phyloP scores from a whole-genome alignment of 2,888 invertebrate genomes.

The Hydroisotoma schaefferi region DNA sequence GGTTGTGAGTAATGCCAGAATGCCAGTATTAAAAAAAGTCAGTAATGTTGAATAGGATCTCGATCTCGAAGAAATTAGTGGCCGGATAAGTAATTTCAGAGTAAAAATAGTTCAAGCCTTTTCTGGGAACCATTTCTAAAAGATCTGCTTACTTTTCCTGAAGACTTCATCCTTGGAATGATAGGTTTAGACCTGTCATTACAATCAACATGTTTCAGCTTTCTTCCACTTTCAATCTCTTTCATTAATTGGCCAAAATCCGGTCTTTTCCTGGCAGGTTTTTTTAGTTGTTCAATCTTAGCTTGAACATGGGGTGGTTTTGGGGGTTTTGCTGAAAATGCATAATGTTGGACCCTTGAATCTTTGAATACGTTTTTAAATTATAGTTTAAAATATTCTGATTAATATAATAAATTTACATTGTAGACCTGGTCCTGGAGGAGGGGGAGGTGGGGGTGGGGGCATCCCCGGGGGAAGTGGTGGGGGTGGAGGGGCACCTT shows the following conservation, averaged over 20 bases:
- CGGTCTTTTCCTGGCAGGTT: slow-evolving; percentile 50
- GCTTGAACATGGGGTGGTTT: slow-evolving; percentile 20
- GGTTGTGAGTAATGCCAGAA: background rate
- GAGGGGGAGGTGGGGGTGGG: slow-evolving; percentile 42
- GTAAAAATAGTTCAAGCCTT: no score
- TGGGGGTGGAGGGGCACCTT: slow-evolving; percentile 24
- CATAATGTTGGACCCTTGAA: slow-evolving; percentile 7
- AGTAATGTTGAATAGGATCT: background rate
- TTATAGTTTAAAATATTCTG: no score
- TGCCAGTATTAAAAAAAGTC: background rate
- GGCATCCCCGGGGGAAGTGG: slow-evolving; percentile 23
- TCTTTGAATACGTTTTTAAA: no score
- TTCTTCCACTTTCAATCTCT: slow-evolving; percentile 69
- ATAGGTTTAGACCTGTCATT: slow-evolving; percentile 70
- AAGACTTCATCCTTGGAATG: slow-evolving; percentile 53
- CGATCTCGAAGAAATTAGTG: no score
- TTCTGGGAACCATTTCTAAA: no score
- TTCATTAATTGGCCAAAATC: slow-evolving; percentile 90
- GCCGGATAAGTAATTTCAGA: background rate
- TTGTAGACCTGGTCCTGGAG: slow-evolving; percentile 24
- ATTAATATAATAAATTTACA: background rate
- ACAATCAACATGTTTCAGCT: slow-evolving; percentile 75
- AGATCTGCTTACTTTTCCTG: slow-evolving; percentile 46
- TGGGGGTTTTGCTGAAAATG: slow-evolving; percentile 20
- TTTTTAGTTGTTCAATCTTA: slow-evolving; percentile 54